phyloP scores from a whole-genome alignment of 1,140 invertebrate genomes.

The Mercenaria mercenaria region DNA sequence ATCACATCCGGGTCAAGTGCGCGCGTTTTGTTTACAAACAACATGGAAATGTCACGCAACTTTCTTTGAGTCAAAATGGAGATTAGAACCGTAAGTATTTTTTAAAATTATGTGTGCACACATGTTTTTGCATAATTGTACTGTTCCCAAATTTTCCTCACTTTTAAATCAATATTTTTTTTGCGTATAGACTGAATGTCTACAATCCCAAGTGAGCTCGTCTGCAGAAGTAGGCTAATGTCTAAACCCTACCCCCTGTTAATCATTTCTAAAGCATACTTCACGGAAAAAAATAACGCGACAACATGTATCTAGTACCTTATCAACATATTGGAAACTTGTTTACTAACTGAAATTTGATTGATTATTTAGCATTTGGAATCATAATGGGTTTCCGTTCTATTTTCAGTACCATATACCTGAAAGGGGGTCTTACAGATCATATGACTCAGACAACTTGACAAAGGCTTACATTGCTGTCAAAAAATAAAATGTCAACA shows the following conservation, averaged over 20 bases:
- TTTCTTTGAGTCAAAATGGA: neutral
- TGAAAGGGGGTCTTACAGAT: constrained; percentile 36
- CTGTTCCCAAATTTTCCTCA: neutral
- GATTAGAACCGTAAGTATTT: constrained; percentile 23
- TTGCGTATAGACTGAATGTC: neutral
- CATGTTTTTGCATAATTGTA: neutral
- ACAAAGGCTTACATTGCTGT: constrained; percentile 60
- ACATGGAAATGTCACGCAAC: neutral
- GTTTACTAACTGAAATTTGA: neutral
- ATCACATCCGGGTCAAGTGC: constrained; percentile 21
- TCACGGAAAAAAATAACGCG: constrained; percentile 4
- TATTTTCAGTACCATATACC: neutral
- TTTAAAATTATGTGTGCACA: neutral
- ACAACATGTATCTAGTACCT: neutral
- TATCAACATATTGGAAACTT: neutral
- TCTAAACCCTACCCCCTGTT: neutral
- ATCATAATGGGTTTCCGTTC: neutral
- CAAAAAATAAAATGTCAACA: constrained; percentile 59
- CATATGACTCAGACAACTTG: constrained; percentile 41
- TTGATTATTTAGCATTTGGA: too few relatives aligned
- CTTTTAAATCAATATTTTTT: neutral
- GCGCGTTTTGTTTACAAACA: constrained; percentile 36
- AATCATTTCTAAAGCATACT: constrained; percentile 16
- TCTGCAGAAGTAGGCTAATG: neutral
- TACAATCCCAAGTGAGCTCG: neutral